Evolutionary conservation across 2,888 invertebrate species (phyloP).

Genomic region (Morinoia aosen): DNA sequence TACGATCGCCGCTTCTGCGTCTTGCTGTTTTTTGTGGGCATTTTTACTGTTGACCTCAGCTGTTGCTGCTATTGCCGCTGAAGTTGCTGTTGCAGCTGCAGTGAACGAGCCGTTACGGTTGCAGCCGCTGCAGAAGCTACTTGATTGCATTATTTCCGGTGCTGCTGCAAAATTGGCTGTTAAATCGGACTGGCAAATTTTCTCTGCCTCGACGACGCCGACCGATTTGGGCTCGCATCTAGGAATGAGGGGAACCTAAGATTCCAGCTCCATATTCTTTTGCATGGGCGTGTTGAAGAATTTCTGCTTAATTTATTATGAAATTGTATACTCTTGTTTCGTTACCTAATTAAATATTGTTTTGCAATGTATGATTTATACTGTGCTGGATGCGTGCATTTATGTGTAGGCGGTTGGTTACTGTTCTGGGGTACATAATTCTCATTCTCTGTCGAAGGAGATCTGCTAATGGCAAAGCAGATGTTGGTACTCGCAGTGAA

Average conservation of each 20-base stretch:
- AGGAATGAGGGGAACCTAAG: not conserved
- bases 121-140: not conserved
- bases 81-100: not conserved
- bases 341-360: not conserved
- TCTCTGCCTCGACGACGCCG: not conserved
- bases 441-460: not conserved
- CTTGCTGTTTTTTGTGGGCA: too few species aligned
- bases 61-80: not conserved
- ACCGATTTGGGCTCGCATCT: not conserved
- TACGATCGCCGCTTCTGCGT: too few species aligned
- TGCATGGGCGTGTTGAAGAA: not conserved
- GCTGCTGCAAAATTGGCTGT: not conserved
- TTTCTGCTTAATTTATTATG: not conserved
- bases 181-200: not conserved
- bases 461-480: not conserved
- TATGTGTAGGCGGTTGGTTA: too few species aligned
- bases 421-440: not conserved
- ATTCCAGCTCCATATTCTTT: not conserved
- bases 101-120: not conserved
- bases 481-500: not conserved
- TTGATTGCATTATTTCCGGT: conserved; percentile 40
- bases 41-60: too few species aligned
- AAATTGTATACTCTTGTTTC: not conserved
- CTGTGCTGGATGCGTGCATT: not conserved
- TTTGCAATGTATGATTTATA: not conserved